A percentile compares a stretch with the other conserved stretches of the same genome.
These are phyloP conservation scores for Bombycilla garrulus DNA, from an alignment of 2,113 vertebrate genomes.

Conservation along the genomic window DNA sequence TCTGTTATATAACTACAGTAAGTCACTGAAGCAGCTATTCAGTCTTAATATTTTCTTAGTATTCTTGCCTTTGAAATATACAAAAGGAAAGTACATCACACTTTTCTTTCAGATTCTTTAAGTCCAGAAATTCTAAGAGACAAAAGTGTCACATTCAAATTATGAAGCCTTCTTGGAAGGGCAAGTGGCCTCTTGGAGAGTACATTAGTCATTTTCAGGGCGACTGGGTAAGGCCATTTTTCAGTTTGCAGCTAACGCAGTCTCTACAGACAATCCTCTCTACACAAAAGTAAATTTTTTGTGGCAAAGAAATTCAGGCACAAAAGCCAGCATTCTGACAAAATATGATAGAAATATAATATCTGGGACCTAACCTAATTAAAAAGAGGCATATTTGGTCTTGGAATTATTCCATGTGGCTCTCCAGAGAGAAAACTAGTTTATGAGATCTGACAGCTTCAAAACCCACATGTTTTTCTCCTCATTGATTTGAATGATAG, in stretches of 20 bases:
- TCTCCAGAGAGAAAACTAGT: conserved; percentile 8
- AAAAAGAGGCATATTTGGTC: not conserved
- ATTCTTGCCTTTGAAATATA: not conserved
- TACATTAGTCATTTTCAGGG: not conserved
- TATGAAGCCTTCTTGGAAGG: not conserved
- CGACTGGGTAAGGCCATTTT: not conserved
- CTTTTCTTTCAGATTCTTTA: not conserved
- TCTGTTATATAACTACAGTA: not conserved
- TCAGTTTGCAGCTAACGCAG: not conserved
- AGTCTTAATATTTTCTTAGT: not conserved
- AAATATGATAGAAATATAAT: conserved; percentile 24
- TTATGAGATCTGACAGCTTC: conserved; percentile 34
- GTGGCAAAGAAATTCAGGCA: not conserved
- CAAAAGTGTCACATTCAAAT: not conserved
- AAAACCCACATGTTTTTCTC: not conserved
- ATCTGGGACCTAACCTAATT: conserved; percentile 10
- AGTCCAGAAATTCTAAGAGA: not conserved
- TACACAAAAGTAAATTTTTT: not conserved
- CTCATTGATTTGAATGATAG: not conserved
- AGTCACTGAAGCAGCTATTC: not conserved
- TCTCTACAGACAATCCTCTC: not conserved
- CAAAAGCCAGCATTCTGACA: not conserved
- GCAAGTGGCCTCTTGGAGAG: not conserved
- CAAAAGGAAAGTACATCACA: not conserved
- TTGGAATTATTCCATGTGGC: not conserved